Base-by-base conservation (phyloP, 2,797 vertebrate genomes). In the Enteromius treurensis region DNA sequence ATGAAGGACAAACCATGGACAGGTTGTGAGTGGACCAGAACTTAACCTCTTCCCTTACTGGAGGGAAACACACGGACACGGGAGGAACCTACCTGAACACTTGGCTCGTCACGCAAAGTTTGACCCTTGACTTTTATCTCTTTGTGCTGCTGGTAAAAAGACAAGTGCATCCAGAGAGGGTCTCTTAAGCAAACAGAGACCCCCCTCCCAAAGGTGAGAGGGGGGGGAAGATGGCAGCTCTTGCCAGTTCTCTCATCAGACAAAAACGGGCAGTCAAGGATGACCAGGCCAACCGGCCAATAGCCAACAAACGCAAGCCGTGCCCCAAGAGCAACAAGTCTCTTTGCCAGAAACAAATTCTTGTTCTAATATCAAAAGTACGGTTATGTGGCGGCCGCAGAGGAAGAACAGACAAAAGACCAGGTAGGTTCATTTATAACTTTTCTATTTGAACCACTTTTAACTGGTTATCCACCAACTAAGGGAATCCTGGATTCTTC, bases 211-310 rank as follows among this genome's bases (percentile, higher is more conserved):
- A 92, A 93, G 90, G 92, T 89, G 94, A 95, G 91, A 93, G 93
- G 93, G 95, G 92, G 94, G 89, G 92, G 92, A 94, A 94, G 90
- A 98, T 98, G 97, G 97, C 96, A 91, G 97, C 97, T 70, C 94
- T 97, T 82, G 97, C 97, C 94, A 97, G 96, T 90, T 96, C 96
- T 91, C 93, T 98, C 91, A 98, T 98, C 90, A 95, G 97, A 91
- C 96, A 97, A 94, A 98, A 96, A 92, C 94, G 97, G 88, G 97
- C 96, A 81, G 93, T 97, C 90, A 96, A 96, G 89, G 96, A 97
- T 19, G 95, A 96, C 29, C 95, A 93, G 84, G 85, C 92, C 87
- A 95, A 95, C 92, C 95, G 96, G 75, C 96, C 96, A 0, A 94
- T 96, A 81, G 92, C 95, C 89, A 95, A 92, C 90, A 97, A 96